These are phyloP conservation scores for Kryphioiulus occultus DNA, from an alignment of 2,888 invertebrate species.

Conservation along the genomic window DNA sequence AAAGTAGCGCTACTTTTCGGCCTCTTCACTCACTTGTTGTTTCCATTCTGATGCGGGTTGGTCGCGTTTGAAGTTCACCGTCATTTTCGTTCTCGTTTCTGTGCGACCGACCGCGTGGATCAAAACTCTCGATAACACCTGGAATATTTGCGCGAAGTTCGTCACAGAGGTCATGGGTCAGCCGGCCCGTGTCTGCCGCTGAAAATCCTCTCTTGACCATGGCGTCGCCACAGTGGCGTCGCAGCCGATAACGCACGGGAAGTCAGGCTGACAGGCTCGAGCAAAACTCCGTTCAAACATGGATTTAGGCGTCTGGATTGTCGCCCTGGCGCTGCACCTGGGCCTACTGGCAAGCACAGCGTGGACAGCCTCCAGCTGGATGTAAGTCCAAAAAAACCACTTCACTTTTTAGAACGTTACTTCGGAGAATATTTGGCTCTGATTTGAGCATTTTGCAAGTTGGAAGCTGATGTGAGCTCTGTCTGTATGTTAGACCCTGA, in stretches of 20 bases:
- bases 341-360: neutral
- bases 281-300: neutral
- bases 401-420: neutral
- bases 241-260: neutral
- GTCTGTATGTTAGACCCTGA: too few relatives aligned
- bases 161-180: neutral
- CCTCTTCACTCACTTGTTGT: constrained; percentile 12
- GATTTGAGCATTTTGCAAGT: too few relatives aligned
- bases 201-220: neutral
- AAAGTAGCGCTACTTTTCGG: neutral
- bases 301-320: neutral
- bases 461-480: too few relatives aligned
- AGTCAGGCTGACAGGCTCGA: neutral
- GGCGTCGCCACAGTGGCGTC: neutral
- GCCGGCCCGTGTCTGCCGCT: neutral
- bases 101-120: neutral
- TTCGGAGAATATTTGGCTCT: neutral
- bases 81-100: neutral
- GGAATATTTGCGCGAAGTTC: neutral
- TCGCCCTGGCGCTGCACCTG: neutral
- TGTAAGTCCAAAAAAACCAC: neutral
- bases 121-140: neutral
- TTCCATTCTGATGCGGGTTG: neutral
- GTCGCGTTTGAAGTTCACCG: neutral
- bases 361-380: neutral